phyloP scores from a whole-genome alignment of 2,113 vertebrate genomes.

The Phaethon lepturus region DNA sequence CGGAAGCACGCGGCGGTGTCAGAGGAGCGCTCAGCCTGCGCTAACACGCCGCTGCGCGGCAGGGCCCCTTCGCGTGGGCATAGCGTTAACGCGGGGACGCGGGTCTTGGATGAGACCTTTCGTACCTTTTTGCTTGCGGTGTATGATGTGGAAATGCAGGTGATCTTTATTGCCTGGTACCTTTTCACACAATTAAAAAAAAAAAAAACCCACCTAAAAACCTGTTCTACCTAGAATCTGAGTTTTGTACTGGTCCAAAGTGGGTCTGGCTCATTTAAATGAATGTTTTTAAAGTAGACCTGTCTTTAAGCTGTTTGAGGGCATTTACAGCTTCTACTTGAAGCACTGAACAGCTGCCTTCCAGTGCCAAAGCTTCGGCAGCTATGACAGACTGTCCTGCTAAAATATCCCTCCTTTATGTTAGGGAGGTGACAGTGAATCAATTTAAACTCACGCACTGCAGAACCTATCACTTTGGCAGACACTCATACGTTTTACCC shows the following conservation, averaged over 20 bases:
- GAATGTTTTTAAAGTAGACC: not conserved
- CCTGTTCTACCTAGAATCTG: not conserved
- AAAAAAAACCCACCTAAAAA: not conserved
- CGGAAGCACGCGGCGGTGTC: fast-evolving
- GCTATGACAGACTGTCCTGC: not conserved
- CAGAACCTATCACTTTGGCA: not conserved
- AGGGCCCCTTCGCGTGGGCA: not conserved
- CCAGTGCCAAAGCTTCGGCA: not conserved
- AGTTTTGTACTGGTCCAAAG: not conserved
- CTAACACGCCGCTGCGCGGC: not conserved
- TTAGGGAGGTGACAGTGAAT: not conserved
- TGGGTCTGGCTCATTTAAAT: not conserved
- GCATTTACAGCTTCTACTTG: not conserved
- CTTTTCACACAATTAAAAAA: not conserved
- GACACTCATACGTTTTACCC: not conserved
- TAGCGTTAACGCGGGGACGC: not conserved
- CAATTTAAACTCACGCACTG: not conserved
- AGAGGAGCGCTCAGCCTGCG: fast-evolving
- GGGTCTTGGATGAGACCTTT: not conserved
- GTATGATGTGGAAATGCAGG: not conserved
- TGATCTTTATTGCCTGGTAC: not conserved
- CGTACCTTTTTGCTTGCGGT: not conserved
- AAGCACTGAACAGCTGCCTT: not conserved
- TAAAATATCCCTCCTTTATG: not conserved
- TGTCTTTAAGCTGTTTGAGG: not conserved